A percentile compares a stretch with the other conserved stretches of the same genome.
phyloP scores from a whole-genome alignment of 2,888 invertebrate species.

The Volucella inanis region DNA sequence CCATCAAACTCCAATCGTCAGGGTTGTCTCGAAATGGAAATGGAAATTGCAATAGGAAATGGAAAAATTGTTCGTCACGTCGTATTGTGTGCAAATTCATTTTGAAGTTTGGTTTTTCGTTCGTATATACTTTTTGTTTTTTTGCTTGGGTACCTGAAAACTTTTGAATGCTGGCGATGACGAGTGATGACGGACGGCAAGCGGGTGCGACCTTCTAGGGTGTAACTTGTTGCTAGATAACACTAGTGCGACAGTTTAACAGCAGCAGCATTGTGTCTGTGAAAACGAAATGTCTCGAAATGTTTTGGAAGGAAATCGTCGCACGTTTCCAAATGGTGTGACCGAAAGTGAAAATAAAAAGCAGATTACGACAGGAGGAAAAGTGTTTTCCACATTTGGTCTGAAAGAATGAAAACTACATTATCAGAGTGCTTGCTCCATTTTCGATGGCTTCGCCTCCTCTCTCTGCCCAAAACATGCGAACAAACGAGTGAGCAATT shows the following conservation, averaged over 20 bases:
- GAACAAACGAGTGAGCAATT: conserved; percentile 19
- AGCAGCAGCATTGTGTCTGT: background rate
- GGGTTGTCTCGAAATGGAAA: conserved; percentile 33
- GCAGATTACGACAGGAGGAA: background rate
- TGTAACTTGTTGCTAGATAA: conserved; percentile 71
- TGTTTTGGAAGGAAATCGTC: conserved; percentile 16
- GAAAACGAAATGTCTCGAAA: conserved; percentile 52
- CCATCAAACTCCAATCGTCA: conserved; percentile 14
- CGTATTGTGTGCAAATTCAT: conserved; percentile 17
- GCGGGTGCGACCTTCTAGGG: conserved; percentile 59
- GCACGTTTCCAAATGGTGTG: background rate
- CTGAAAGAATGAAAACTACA: background rate
- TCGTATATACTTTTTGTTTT: conserved; percentile 21
- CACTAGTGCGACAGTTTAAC: background rate
- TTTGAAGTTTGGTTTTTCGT: conserved; percentile 29
- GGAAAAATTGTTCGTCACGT: conserved; percentile 42
- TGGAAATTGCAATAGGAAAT: too few species aligned
- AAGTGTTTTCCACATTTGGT: background rate
- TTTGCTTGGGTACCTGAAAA: conserved; percentile 22
- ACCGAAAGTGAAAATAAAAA: conserved; percentile 37
- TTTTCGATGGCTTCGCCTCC: conserved; percentile 13
- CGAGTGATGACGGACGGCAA: conserved; percentile 14
- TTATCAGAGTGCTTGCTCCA: background rate
- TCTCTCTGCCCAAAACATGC: conserved; percentile 10
- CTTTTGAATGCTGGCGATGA: conserved; percentile 36